phyloP scores from a whole-genome alignment of 2,888 invertebrate species.

The Gryllus longicercus region DNA sequence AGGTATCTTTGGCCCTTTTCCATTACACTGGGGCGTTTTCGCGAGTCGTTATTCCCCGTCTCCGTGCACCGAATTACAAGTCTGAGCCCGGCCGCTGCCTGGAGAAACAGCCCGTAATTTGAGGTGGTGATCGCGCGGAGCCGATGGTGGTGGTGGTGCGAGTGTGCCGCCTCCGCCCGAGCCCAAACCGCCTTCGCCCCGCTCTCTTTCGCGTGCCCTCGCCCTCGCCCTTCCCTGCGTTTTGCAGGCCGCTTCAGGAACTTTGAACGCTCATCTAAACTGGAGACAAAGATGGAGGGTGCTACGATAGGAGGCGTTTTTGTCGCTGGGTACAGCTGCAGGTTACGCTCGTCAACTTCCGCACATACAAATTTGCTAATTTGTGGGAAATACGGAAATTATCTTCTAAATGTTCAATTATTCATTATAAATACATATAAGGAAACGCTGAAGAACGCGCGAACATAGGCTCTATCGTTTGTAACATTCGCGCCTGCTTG shows the following conservation, averaged over 20 bases:
- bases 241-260: not conserved
- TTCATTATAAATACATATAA: no score
- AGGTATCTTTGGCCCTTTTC: not conserved
- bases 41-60: not conserved
- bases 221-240: not conserved
- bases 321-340: no score
- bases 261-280: not conserved
- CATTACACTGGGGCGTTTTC: not conserved
- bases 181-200: not conserved
- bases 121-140: not conserved
- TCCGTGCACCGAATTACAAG: not conserved
- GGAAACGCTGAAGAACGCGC: no score
- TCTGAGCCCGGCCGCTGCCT: not conserved
- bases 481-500: no score
- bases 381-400: no score
- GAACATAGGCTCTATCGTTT: no score
- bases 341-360: no score
- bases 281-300: no score
- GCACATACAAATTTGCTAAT: no score
- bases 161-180: not conserved
- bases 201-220: not conserved
- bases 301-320: no score
- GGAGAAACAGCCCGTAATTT: conserved; percentile 11
- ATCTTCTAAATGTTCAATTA: no score
- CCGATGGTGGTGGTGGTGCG: not conserved